Evolutionary conservation across 2,888 invertebrate genomes (phyloP), one percentile per base, ranked within the genome.

Genomic region (Orthonychiurus folsomi): DNA sequence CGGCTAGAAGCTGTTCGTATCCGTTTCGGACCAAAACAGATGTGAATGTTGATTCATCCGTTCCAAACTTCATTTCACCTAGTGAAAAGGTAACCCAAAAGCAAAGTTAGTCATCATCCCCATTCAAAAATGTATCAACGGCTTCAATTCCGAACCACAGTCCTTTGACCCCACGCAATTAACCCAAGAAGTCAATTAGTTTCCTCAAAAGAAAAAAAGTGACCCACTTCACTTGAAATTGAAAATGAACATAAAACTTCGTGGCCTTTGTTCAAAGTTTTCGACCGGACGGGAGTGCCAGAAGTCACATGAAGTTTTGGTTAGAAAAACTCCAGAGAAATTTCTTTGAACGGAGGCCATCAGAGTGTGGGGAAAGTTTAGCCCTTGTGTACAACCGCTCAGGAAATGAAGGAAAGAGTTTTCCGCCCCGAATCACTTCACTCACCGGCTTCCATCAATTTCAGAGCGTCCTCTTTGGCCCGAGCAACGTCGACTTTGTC

Each of bases 1-100:
- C 66, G 54, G 68, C 69, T 9, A 59, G 68, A 56, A 79, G 73
- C 68, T 80, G 79, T 15, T 75, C 75, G 65, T 73, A 79, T 68
- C 78, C 78, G 69, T 78, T 77, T 1, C 77, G 68, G 3, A 76
- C 76, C 67, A 79, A 70, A 18, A 78, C 74, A 53, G 72, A 66
- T 57, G 78, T 75, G 70, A 80, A 76, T 26, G 73, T 68, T 3
- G 74, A 74, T 66, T 76, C 76, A 66, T 76, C 76, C 5, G 79
- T 79, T 25, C 79, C 75, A 21, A 73, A 63, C 64, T 73, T 73
- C n/a, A 73, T 69, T 59, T 73, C 74, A 61, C 75, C 75, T 74
- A 64, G n/a, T n/a, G n/a, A n/a, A n/a, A n/a, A n/a, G n/a, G n/a
- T n/a, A n/a, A 61, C 50, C 59, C 37, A 50, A 56, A 56, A 59